Evolutionary conservation across 2,888 invertebrate genomes (phyloP), one percentile per base, ranked within the genome.

Genomic region (Cantharis rustica): DNA sequence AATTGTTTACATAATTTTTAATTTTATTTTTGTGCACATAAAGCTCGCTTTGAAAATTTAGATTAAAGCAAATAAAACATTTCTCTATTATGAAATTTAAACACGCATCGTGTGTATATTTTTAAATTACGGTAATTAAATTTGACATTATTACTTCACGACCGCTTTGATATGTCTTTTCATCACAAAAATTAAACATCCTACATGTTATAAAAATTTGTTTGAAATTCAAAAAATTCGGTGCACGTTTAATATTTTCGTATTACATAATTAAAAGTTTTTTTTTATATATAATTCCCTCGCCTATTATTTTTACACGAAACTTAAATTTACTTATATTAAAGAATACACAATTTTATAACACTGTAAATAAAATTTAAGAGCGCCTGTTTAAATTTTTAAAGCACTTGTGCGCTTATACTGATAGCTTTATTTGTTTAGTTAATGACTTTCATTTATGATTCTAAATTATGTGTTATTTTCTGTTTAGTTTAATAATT

Each of bases 121-220:
- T 66, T 20, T 66, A 66, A 66, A 66, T 66, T 66, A 66, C 64
- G 16, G 64, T 66, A 66, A 66, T 66, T 66, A 66, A 66, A 66
- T 66, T 66, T 66, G 23, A 66, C 64, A 66, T 66, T 66, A 66
- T 66, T 66, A 23, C 23, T 66, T 66, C 20, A 66, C 64, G 23
- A 66, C 64, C 47, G 47, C 47, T 47, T 47, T 47, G 47, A 47
- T 47, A 47, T 66, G 64, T 66, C 64, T 10, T 66, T 66, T 66
- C 64, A 66, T 20, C 64, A 66, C 20, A 16, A 66, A 66, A 66
- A 66, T 47, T 47, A 47, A 47, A 47, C 47, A 47, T 47, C 47
- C 47, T 47, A 47, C 47, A 47, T 47, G 47, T 47, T 47, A 47
- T n/a, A 47, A 47, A 47, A 47, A 47, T n/a, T 47, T 47, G 47